Evolutionary conservation across 2,113 vertebrate species (phyloP), one percentile per base, ranked within the genome.

Genomic region (Campylomormyrus numenius): DNA sequence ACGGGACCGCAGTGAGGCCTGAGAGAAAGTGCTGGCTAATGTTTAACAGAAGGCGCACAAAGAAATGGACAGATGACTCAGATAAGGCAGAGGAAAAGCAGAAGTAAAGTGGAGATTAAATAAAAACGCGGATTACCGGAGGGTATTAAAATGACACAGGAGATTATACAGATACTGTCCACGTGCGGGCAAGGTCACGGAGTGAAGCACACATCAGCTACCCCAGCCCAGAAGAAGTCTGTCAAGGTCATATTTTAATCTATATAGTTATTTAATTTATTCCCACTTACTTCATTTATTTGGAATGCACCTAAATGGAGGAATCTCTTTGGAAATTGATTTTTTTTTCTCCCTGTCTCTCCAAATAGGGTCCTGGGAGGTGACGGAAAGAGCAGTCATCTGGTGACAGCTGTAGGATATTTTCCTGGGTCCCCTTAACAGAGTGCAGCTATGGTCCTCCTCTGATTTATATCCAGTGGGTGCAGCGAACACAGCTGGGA

Each of bases 71-170:
- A 95, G 93, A 95, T 94, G 93, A 93, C 91, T 56, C 50, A 84
- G 86, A 70, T 88, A 93, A 91, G 87, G 93, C 92, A 9, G 89
- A 94, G 94, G 93, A 94, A 94, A 94, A 94, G 93, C 92, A 94
- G 91, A 94, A 95, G 93, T 92, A 93, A 90, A 91, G 91, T 86
- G 21, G 90, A 94, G 94, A 95, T 94, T 95, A 94, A 95, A 95
- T 93, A 93, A 90, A 90, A 92, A 94, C 92, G 90, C 21, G 93
- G 94, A 95, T 95, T 95, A 96, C 95, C 87, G 91, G 92, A 92
- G 92, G 92, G 94, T 93, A 95, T 96, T 95, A 95, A 95, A 95
- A 95, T 94, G 93, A 93, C 94, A 94, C 92, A 94, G 92, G 93
- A 94, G 94, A 95, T 95, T 95, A 95, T 92, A 92, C 52, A 90